These are phyloP conservation scores for Calameuta idolon DNA, from an alignment of 2,888 invertebrate species.

Conservation along the genomic window DNA sequence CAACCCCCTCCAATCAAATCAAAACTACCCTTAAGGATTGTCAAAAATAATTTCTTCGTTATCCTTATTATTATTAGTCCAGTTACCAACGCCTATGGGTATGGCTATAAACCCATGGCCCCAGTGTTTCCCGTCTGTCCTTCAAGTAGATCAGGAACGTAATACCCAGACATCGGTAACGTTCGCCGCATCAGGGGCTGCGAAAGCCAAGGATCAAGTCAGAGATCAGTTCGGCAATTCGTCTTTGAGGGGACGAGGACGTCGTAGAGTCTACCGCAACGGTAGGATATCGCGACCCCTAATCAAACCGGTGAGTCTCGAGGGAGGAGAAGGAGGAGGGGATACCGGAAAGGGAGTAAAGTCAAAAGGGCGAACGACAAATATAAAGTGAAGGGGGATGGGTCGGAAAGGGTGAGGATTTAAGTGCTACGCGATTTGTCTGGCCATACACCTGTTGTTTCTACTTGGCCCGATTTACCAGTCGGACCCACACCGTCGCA, in stretches of 20 bases:
- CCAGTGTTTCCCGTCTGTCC: background rate
- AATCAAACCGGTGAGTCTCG: conserved; percentile 26
- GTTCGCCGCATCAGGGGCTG: conserved; percentile 27
- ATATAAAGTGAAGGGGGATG: background rate
- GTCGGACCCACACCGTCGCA: conserved; percentile 1
- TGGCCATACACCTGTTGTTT: conserved; percentile 55
- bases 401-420: background rate
- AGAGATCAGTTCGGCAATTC: background rate
- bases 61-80: background rate
- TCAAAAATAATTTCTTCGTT: too few species aligned
- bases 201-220: conserved; percentile 9
- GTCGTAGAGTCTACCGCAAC: conserved; percentile 22
- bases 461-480: conserved; percentile 39
- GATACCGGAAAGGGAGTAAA: conserved; percentile 1
- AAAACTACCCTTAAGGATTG: too few species aligned
- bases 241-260: background rate
- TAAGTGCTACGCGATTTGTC: conserved; percentile 37
- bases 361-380: conserved; percentile 21
- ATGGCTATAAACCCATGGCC: background rate
- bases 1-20: too few species aligned
- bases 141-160: background rate
- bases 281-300: conserved; percentile 26
- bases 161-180: conserved; percentile 8
- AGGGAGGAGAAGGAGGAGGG: background rate
- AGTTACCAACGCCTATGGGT: too few species aligned